Conservation (phyloP, 2,888 invertebrate genomes). For the Hermaeophaga mercurialis region DNA sequence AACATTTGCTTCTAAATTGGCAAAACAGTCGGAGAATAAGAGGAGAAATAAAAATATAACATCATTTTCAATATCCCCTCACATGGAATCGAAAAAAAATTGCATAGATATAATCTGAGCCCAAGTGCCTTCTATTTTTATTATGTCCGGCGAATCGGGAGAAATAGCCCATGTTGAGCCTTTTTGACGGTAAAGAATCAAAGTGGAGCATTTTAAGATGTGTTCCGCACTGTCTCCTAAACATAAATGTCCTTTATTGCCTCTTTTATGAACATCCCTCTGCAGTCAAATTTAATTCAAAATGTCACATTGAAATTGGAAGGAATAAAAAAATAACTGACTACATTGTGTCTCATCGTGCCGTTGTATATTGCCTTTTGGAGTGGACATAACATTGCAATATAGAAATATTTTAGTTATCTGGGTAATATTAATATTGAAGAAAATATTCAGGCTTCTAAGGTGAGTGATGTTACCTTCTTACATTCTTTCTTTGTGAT, state of each 20-base stretch:
- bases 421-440: slow-evolving; percentile 11
- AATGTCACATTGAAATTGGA: slow-evolving; percentile 53
- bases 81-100: slow-evolving; percentile 12
- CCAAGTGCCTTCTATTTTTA: slow-evolving; percentile 13
- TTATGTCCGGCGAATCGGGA: slow-evolving; percentile 22
- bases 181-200: slow-evolving; percentile 40
- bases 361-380: slow-evolving; percentile 22
- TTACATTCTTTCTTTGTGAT: slow-evolving; percentile 6
- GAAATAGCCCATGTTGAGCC: slow-evolving; percentile 26
- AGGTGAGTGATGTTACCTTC: slow-evolving; percentile 1
- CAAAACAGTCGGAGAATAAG: slow-evolving; percentile 5
- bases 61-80: slow-evolving; percentile 12
- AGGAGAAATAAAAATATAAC: slow-evolving; percentile 10
- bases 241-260: slow-evolving; percentile 54
- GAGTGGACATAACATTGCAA: slow-evolving; percentile 12
- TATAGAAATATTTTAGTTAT: slow-evolving; percentile 12
- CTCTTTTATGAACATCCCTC: slow-evolving; percentile 52
- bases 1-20: slow-evolving; percentile 11
- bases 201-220: slow-evolving; percentile 44
- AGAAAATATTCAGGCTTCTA: slow-evolving; percentile 1
- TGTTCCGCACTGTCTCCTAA: slow-evolving; percentile 49
- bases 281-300: slow-evolving; percentile 54
- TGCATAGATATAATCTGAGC: slow-evolving; percentile 13
- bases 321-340: slow-evolving; percentile 41
- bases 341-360: slow-evolving; percentile 32